Base-by-base conservation (phyloP, 1,140 invertebrate genomes). In the Babylonia areolata region DNA sequence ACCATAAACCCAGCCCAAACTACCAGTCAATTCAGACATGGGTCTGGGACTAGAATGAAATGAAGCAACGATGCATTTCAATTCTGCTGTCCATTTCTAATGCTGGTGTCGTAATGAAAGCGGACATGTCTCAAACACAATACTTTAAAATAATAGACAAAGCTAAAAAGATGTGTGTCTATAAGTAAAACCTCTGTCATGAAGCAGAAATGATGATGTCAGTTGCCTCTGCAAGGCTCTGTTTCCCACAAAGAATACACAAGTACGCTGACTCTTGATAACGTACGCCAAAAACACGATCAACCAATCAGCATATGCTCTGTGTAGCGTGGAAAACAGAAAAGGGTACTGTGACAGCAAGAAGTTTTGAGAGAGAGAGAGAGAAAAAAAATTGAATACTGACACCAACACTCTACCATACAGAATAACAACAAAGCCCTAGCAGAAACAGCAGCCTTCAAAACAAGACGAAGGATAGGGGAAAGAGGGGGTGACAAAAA, bases 391-490 rank as follows among this genome's bases (percentile, higher is more conserved):
- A 54, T 42, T 6, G 20, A 80, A 80, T 15, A 80, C 33, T 80
- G 78, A 80, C 78, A 79, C 42, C 77, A 80, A 80, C n/a, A 33
- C 28, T 35, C 40, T 80, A 58, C 78, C 40, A 54, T 33, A 58
- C 78, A n/a, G 42, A 80, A 54, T 80, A 33, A 80, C 2, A 35
- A 80, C 31, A 80, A 40, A 80, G 42, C 40, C 78, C 40, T 80
- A 35, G 78, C 78, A 51, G 37, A 80, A 80, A 80, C 78, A 80
- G 78, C 78, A 80, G 78, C 78, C 78, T 58, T 80, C 42, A 35
- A 80, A 33, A 54, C 40, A 51, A 39, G 73, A 75, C 33, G 12
- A 71, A 9, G 69, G 9, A 33, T n/a, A n/a, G n/a, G n/a, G 46
- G 46, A 3, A 3, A 75, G 20, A 64, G 20, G 58, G 58, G 58